Evolutionary conservation across 2,888 invertebrate genomes (phyloP).

Genomic region (Seira sanloemensis): DNA sequence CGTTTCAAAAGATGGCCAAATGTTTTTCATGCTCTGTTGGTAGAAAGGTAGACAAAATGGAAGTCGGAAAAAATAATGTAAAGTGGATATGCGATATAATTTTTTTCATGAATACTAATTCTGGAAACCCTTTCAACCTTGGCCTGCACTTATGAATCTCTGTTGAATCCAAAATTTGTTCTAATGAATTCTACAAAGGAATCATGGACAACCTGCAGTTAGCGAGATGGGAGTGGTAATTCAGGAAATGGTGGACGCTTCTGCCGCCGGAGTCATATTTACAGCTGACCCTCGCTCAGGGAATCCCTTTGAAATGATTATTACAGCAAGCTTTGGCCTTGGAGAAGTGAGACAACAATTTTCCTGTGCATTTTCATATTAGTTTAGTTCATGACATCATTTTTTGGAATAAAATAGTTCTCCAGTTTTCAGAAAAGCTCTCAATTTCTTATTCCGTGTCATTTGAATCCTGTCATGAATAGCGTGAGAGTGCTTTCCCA

Average conservation of each 20-base stretch:
- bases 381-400: neutral
- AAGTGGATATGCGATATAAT: no score
- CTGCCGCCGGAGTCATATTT: constrained; percentile 87
- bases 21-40: no score
- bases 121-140: no score
- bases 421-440: no score
- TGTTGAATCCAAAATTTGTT: no score
- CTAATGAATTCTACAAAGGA: no score
- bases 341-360: constrained; percentile 89
- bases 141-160: no score
- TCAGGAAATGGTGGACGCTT: constrained; percentile 84
- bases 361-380: neutral
- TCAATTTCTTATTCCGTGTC: neutral
- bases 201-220: constrained; percentile 83
- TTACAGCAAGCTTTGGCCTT: constrained; percentile 89
- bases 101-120: no score
- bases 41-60: no score
- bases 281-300: constrained; percentile 86
- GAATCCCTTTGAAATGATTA: constrained; percentile 82
- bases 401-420: no score
- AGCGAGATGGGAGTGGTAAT: constrained; percentile 87
- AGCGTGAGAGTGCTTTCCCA: constrained; percentile 26
- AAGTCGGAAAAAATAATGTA: no score
- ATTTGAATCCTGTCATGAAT: constrained; percentile 13
- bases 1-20: no score